Evolutionary conservation across 2,888 invertebrate genomes (phyloP).

Genomic region (Philhelius pedissequus): DNA sequence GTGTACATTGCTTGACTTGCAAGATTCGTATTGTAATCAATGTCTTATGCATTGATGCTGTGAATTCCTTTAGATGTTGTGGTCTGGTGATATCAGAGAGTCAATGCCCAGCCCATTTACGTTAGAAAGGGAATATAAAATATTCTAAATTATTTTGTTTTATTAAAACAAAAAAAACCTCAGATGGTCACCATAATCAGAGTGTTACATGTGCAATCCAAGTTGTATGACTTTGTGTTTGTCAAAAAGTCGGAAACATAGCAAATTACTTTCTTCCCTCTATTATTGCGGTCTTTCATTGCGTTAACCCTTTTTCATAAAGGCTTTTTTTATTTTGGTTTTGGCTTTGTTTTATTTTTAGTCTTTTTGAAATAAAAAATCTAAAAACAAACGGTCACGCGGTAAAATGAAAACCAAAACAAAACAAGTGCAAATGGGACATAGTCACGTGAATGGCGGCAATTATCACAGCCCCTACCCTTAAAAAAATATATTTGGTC

Average conservation of each 20-base stretch:
- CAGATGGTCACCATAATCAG: background rate
- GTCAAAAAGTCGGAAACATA: conserved; percentile 38
- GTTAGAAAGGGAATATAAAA: too few species aligned
- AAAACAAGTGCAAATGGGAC: conserved; percentile 62
- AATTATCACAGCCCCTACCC: conserved; percentile 2
- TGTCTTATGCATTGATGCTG: too few species aligned
- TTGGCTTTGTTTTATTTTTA: background rate
- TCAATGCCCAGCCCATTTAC: too few species aligned
- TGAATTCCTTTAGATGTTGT: too few species aligned
- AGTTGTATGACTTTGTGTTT: conserved; percentile 18
- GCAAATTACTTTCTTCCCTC: conserved; percentile 51
- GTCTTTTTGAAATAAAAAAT: conserved; percentile 19
- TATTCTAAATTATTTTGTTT: too few species aligned
- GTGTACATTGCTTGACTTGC: too few species aligned
- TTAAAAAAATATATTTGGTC: conserved; percentile 25
- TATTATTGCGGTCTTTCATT: conserved; percentile 15
- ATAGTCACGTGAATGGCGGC: conserved; percentile 56
- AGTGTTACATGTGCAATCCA: conserved; percentile 31
- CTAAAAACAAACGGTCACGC: conserved; percentile 45
- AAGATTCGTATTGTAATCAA: too few species aligned
- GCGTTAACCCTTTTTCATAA: conserved; percentile 44
- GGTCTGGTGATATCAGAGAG: too few species aligned
- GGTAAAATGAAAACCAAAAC: conserved; percentile 35
- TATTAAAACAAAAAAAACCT: too few species aligned
- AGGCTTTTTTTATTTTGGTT: background rate